These are phyloP conservation scores for Hystrix brachyura DNA, from an alignment of 2,113 vertebrate species.

Conservation along the genomic window DNA sequence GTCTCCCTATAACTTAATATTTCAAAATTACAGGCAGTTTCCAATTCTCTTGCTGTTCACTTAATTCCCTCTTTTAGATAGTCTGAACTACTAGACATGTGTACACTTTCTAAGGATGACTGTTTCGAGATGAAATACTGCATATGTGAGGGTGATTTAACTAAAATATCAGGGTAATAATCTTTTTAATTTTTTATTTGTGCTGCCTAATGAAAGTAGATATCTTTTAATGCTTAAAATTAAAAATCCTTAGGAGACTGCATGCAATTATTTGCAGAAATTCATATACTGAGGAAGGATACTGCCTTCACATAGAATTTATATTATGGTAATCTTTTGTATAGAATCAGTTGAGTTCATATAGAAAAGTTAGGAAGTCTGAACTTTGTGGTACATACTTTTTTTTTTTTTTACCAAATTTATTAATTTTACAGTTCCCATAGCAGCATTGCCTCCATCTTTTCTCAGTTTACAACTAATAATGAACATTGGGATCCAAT, in stretches of 20 bases:
- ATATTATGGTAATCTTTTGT: not conserved
- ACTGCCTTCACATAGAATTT: not conserved
- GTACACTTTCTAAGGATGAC: not conserved
- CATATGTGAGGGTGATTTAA: not conserved
- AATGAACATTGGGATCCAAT: not conserved
- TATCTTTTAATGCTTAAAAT: slow-evolving; percentile 55
- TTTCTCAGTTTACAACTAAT: not conserved
- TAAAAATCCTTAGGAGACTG: not conserved
- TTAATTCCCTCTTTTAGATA: slow-evolving; percentile 23
- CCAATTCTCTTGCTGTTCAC: slow-evolving; percentile 28
- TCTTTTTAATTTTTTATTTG: not conserved
- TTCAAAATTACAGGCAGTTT: slow-evolving; percentile 41
- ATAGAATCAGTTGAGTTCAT: not conserved
- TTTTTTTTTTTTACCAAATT: not conserved
- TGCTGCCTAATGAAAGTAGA: not conserved
- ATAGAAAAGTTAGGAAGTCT: not conserved
- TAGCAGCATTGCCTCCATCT: not conserved
- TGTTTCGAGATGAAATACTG: slow-evolving; percentile 17
- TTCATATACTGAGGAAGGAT: not conserved
- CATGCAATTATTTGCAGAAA: slow-evolving; percentile 38
- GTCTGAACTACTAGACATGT: not conserved
- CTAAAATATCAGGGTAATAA: slow-evolving; percentile 48
- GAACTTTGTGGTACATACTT: not conserved
- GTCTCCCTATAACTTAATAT: not conserved
- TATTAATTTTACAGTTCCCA: not conserved